Conservation (phyloP, 1,140 invertebrate species). For the Cherax destructor region DNA sequence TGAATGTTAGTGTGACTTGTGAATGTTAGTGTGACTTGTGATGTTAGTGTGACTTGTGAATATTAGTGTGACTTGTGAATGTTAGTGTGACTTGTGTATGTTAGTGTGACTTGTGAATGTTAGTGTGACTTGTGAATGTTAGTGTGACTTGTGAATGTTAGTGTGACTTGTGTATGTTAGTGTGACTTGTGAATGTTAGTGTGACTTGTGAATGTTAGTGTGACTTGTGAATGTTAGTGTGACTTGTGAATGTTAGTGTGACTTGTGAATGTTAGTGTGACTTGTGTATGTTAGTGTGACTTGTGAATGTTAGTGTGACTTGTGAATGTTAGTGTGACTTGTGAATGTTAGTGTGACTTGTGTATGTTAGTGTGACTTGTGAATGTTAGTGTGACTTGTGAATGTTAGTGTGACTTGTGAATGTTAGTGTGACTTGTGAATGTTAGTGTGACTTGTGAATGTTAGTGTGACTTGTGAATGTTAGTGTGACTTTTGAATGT, state of each 20-base stretch:
- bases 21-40: not conserved
- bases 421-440: not conserved
- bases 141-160: not conserved
- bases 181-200: not conserved
- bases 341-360: not conserved
- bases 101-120: not conserved
- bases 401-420: not conserved
- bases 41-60: too few species aligned
- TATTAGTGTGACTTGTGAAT: not conserved
- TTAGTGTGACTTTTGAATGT: not conserved
- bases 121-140: not conserved
- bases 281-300: too few species aligned
- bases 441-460: not conserved
- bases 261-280: not conserved
- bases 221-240: not conserved
- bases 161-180: too few species aligned
- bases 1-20: too few species aligned
- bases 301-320: not conserved
- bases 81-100: not conserved
- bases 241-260: too few species aligned
- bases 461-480: not conserved
- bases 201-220: too few species aligned
- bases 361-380: not conserved
- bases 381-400: too few species aligned
- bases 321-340: too few species aligned